phyloP scores from a whole-genome alignment of 2,797 vertebrate genomes.

The Sciurus carolinensis region DNA sequence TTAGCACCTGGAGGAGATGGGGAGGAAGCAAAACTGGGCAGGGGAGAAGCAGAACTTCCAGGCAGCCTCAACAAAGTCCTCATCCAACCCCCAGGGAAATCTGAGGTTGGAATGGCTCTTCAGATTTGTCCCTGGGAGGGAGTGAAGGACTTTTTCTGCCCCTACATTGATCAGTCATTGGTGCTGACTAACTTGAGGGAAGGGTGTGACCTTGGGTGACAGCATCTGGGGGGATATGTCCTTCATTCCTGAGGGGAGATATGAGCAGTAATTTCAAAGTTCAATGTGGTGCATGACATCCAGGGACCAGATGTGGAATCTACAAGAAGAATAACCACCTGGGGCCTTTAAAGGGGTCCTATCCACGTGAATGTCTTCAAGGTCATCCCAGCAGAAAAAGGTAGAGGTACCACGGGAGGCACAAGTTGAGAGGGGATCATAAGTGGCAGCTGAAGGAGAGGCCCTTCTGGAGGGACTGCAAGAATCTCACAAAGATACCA shows the following conservation, averaged over 20 bases:
- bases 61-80: neutral
- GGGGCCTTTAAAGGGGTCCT: neutral
- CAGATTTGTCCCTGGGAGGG: neutral
- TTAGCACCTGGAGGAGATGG: neutral
- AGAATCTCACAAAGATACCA: neutral
- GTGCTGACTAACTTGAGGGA: neutral
- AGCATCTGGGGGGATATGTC: neutral
- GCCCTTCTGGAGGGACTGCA: neutral
- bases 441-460: neutral
- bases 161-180: neutral
- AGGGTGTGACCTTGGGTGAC: neutral
- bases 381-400: constrained; percentile 18
- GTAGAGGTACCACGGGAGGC: neutral
- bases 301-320: neutral
- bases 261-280: neutral
- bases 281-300: neutral
- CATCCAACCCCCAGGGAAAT: neutral
- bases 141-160: neutral
- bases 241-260: neutral
- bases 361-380: neutral
- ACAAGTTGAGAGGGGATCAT: neutral
- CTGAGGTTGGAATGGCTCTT: neutral
- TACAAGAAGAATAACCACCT: neutral
- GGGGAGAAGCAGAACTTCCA: neutral
- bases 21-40: neutral